Percentiles rank a stretch among this genome's conserved stretches.
Conservation (phyloP, 2,888 invertebrate species). For the Colostygia pectinataria region DNA sequence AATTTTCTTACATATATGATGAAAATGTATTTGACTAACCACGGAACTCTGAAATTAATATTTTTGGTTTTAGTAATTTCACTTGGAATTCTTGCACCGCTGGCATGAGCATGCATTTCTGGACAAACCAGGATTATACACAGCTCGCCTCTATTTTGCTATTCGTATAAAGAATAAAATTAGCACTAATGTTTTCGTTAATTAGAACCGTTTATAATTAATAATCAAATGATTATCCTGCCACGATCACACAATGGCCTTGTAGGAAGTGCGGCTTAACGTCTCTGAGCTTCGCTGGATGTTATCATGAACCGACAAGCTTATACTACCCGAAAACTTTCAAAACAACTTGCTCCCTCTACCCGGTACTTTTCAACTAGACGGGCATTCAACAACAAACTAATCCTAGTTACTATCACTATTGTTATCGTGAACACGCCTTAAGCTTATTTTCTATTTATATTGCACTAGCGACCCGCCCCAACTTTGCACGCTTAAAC, state of each 20-base stretch:
- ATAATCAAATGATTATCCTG: neutral
- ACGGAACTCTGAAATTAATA: neutral
- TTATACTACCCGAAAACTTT: conserved; percentile 8
- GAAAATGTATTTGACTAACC: neutral
- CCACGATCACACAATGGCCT: conserved; percentile 3
- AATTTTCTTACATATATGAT: too few species aligned
- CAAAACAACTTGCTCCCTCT: conserved; percentile 6
- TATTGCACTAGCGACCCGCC: too few species aligned
- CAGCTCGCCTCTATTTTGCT: neutral
- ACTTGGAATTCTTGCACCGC: neutral
- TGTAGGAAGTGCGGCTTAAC: neutral
- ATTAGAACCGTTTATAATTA: conserved; percentile 3
- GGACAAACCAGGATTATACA: neutral
- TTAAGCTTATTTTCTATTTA: too few species aligned
- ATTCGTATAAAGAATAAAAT: neutral
- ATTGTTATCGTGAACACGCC: neutral
- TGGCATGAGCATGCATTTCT: neutral
- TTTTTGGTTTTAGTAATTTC: neutral
- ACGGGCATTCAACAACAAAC: conserved; percentile 5
- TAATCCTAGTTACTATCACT: neutral
- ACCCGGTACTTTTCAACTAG: conserved; percentile 6
- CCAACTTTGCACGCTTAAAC: too few species aligned
- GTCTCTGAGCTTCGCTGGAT: conserved; percentile 6
- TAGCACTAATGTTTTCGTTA: neutral
- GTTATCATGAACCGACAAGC: conserved; percentile 10